phyloP scores from a whole-genome alignment of 2,888 invertebrate genomes.

The Adineta ricciae region DNA sequence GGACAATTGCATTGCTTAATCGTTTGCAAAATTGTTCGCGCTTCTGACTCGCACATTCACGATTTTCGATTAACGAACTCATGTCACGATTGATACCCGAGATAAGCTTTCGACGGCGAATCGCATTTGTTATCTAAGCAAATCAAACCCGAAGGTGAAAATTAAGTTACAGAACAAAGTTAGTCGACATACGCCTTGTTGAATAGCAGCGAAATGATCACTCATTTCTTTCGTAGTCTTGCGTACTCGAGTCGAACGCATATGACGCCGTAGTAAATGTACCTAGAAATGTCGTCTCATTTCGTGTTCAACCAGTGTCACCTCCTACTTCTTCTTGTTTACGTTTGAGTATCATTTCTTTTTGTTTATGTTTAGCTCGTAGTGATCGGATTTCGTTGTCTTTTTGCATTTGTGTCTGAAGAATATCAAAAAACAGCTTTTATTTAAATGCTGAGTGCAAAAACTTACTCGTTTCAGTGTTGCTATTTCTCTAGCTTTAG shows the following conservation, averaged over 20 bases:
- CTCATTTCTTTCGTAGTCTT: neutral
- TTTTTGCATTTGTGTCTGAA: conserved; percentile 57
- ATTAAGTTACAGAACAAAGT: too few relatives aligned
- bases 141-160: neutral
- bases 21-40: conserved; percentile 18
- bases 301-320: too few relatives aligned
- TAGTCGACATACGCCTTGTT: neutral
- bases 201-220: neutral
- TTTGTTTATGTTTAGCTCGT: conserved; percentile 72
- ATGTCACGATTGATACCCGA: conserved; percentile 27
- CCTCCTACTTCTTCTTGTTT: conserved; percentile 60
- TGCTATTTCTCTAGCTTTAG: conserved; percentile 72
- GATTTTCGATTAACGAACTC: conserved; percentile 31
- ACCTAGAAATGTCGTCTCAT: too few relatives aligned
- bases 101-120: conserved; percentile 10
- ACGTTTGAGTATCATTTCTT: conserved; percentile 73
- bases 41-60: conserved; percentile 30
- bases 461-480: conserved; percentile 68
- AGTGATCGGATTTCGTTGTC: conserved; percentile 75
- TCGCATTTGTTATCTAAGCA: neutral
- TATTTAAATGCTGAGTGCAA: too few relatives aligned
- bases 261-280: conserved; percentile 20
- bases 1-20: conserved; percentile 18
- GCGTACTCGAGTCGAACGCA: neutral
- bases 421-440: neutral